These are phyloP conservation scores for Ammospiza nelsoni DNA, from an alignment of 2,113 vertebrate species.

Conservation along the genomic window DNA sequence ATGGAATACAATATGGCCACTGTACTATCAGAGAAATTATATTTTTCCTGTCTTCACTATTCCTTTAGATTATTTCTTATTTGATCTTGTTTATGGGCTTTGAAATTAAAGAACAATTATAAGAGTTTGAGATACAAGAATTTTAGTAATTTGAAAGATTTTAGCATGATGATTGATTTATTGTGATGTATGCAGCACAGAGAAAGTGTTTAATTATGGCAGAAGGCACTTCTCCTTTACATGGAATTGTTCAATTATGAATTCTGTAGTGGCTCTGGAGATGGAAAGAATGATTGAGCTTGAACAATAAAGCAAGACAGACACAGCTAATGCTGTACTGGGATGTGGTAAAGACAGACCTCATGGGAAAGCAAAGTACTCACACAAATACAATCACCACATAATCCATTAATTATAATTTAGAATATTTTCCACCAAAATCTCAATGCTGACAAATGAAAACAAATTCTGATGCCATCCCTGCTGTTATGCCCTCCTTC, in stretches of 20 bases:
- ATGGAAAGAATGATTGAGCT: not conserved
- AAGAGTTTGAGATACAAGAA: not conserved
- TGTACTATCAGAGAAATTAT: not conserved
- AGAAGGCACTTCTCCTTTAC: not conserved
- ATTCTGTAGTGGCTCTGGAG: not conserved
- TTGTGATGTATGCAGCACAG: not conserved
- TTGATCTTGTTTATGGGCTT: not conserved
- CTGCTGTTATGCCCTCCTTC: not conserved
- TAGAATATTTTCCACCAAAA: slow-evolving; percentile 23
- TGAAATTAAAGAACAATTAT: not conserved
- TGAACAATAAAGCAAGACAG: not conserved
- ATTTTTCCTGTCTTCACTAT: not conserved
- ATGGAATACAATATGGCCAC: not conserved
- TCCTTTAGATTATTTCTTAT: not conserved
- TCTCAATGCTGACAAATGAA: not conserved
- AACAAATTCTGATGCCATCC: not conserved
- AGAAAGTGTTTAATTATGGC: not conserved
- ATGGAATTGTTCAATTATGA: slow-evolving; percentile 12
- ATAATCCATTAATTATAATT: slow-evolving; percentile 47
- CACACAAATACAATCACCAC: not conserved
- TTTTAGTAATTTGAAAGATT: not conserved
- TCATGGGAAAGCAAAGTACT: slow-evolving; percentile 13
- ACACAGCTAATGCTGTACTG: not conserved
- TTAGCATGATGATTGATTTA: not conserved
- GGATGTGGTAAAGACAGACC: not conserved